These are phyloP conservation scores for Amia ocellicauda DNA, from an alignment of 2,113 vertebrate genomes.

Conservation along the genomic window DNA sequence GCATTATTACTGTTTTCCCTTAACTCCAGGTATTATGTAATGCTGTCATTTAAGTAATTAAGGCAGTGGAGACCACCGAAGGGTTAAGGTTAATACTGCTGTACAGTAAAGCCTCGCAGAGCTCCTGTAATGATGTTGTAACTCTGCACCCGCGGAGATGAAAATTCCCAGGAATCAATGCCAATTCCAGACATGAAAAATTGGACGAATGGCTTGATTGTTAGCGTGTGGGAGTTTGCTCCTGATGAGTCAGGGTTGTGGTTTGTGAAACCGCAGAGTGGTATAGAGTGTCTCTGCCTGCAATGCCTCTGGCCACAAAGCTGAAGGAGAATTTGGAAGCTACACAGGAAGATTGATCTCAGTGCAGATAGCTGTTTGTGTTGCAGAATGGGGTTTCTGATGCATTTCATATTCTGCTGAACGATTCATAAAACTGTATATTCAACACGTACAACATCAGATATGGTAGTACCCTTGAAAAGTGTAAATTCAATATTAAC, in stretches of 20 bases:
- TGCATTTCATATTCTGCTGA: too few species aligned
- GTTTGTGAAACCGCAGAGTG: neutral
- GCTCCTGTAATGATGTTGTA: conserved; percentile 4
- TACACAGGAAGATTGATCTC: neutral
- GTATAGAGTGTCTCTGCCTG: neutral
- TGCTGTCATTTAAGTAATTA: conserved; percentile 24
- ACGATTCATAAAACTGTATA: too few species aligned
- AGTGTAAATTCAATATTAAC: too few species aligned
- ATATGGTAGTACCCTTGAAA: too few species aligned
- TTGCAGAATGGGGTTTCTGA: too few species aligned
- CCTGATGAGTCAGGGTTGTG: neutral
- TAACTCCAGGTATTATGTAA: conserved; percentile 33
- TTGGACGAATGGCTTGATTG: neutral
- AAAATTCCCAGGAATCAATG: conserved; percentile 4
- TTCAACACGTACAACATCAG: too few species aligned
- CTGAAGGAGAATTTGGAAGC: neutral
- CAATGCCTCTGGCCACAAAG: neutral
- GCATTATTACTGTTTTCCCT: too few species aligned
- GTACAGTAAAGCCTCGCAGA: neutral
- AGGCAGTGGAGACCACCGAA: conserved; percentile 26
- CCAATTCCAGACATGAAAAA: neutral
- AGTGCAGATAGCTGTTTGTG: neutral
- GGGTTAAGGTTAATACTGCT: neutral
- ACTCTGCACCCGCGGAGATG: neutral
- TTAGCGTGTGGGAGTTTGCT: neutral